phyloP scores from a whole-genome alignment of 2,888 invertebrate species.

The Lydus trimaculatus region DNA sequence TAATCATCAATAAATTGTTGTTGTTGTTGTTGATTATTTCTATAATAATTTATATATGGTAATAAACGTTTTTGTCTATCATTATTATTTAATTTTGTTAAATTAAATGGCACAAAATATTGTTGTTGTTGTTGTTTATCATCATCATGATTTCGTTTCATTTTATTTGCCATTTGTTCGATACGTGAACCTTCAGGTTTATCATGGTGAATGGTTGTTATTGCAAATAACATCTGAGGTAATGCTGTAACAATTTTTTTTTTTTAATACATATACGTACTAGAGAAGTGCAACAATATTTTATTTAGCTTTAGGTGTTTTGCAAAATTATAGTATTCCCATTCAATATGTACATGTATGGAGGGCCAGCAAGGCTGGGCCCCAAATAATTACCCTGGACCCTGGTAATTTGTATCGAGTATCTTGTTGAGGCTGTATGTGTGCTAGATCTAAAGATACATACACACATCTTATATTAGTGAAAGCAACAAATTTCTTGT shows the following conservation, averaged over 20 bases:
- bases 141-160: conserved; percentile 41
- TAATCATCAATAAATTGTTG: conserved; percentile 36
- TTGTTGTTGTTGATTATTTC: conserved; percentile 44
- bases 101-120: conserved; percentile 20
- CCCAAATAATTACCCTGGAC: too few relatives aligned
- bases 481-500: conserved; percentile 30
- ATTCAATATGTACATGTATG: too few relatives aligned
- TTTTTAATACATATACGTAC: not conserved
- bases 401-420: too few relatives aligned
- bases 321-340: conserved; percentile 11
- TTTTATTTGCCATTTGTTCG: conserved; percentile 37
- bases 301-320: not conserved
- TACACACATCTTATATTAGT: conserved; percentile 31
- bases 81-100: conserved; percentile 39
- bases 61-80: conserved; percentile 80
- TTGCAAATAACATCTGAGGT: conserved; percentile 38
- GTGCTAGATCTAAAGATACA: too few relatives aligned
- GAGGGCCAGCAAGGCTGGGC: too few relatives aligned
- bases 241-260: conserved; percentile 39
- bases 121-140: conserved; percentile 21
- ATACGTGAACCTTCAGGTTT: conserved; percentile 49
- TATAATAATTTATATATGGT: conserved; percentile 84
- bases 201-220: conserved; percentile 55
- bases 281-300: not conserved
- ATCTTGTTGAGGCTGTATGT: too few relatives aligned